Evolutionary conservation across 1,140 invertebrate genomes (phyloP), one percentile per base, ranked within the genome.

Genomic region (Pseudomyrmex dendroicus): DNA sequence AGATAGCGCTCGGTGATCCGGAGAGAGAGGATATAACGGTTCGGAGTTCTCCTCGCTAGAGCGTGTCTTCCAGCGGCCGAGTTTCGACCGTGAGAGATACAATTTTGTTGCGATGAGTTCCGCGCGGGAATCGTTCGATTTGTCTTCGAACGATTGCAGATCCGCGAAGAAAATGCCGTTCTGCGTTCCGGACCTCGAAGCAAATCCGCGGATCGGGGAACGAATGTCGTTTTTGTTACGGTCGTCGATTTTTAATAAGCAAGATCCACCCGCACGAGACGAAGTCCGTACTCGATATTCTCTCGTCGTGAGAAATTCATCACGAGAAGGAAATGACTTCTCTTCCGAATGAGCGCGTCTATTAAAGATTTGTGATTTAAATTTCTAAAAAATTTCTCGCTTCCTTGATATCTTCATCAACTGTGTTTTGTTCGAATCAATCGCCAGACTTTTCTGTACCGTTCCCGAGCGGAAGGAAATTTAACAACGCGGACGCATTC

Each of bases 41-140:
- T 20, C n/a, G 12, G 1, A 73, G 20, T 63, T 35, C 35, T 35
- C 59, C 61, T 66, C 72, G 61, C 13, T 52, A 56, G 44, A 66
- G 52, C 73, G 70, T 59, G 54, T 83, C 72, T 46, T 74, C 44
- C 66, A 59, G 52, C 62, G 59, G 59, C 70, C 59, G 56, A 63
- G 50, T 82, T 82, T 76, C 62, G 52, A 76, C 44, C 82, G 82
- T 76, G 82, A 83, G 70, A 83, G 82, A 77, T 83, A 64, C 52
- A n/a, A 48, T 57, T 63, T 63, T 54, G 12, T 44, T 8, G 57
- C 48, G 52, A 25, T 25, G 2, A 80, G 52, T 20, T 70, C 20
- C 35, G 74, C 63, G 77, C 46, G 22, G 52, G 62, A 72, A 35
- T 63, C 83, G 61, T 35, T 59, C 52, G 73, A 73, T 61, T 84